Base-by-base conservation (phyloP, 2,888 invertebrate species). In the Macroteleia sp. region DNA sequence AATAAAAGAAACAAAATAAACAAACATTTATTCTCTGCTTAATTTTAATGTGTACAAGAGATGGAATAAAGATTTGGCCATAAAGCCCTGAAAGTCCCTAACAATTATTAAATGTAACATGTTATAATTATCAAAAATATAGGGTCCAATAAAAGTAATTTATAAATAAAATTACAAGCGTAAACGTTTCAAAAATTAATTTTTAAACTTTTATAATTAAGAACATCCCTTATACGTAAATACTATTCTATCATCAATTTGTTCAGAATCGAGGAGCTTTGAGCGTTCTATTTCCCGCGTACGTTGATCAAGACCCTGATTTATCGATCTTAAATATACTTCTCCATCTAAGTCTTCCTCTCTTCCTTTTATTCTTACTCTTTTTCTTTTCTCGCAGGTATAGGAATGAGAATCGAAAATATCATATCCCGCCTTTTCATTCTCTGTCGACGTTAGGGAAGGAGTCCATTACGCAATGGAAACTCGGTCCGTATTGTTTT, bases 401-500 rank as follows among this genome's bases (percentile, higher is more conserved):
- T 12, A 46, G 10, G 32, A 50, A 19, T 56, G 30, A 64, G 77
- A 77, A 79, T 79, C 84, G 73, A 69, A 78, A 76, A 74, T 59
- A 77, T 62, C 30, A 77, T 66, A 62, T 62, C 67, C 59, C 34
- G 44, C 28, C 48, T 52, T 76, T 66, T 64, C 62, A 67, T 62
- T 62, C 67, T 59, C 32, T 56, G 48, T 46, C 73, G 34, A 10
- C 39, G 22, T 32, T 19, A 36, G 46, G 20, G 54, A 42, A 54
- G 41, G 44, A 76, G 78, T 61, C 52, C 66, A 81, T 87, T 86
- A 77, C 82, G 86, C 84, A 86, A 86, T 70, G 70, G 79, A 75
- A 82, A 82, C 79, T 82, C 80, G 61, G 77, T 76, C 82, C 83
- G 86, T 88, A 90, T 89, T 90, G 89, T 89, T 89, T 88, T 87